Percentiles rank a stretch among this genome's conserved stretches.
Evolutionary conservation across 2,888 invertebrate genomes (phyloP).

Genomic region (Zygaena filipendulae): DNA sequence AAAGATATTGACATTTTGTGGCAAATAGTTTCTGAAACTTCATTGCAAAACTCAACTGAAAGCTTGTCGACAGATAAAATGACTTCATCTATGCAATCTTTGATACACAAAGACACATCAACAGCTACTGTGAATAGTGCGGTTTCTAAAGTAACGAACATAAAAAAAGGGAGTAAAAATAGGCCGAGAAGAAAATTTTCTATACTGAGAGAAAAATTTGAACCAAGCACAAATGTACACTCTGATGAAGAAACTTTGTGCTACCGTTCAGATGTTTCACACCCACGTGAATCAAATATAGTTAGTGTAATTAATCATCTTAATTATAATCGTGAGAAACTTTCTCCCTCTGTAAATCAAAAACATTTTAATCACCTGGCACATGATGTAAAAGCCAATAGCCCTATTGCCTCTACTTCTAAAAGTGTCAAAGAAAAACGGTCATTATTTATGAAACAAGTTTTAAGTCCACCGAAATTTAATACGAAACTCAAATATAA

Average conservation of each 20-base stretch:
- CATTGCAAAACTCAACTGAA: conserved; percentile 35
- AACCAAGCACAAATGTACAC: conserved; percentile 49
- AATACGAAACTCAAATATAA: conserved; percentile 54
- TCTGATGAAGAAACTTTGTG: conserved; percentile 59
- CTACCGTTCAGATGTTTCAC: conserved; percentile 34
- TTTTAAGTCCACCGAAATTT: conserved; percentile 67
- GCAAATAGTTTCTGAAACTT: conserved; percentile 53
- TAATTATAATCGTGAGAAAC: conserved; percentile 19
- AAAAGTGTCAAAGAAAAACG: conserved; percentile 61
- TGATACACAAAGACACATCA: conserved; percentile 50
- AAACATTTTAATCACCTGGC: conserved; percentile 23
- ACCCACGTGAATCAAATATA: conserved; percentile 29
- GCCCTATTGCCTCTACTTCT: conserved; percentile 22
- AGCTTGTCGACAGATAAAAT: conserved; percentile 42
- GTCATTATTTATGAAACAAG: conserved; percentile 68
- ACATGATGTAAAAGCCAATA: conserved; percentile 11
- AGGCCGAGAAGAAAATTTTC: conserved; percentile 69
- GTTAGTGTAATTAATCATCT: conserved; percentile 34
- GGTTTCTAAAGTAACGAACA: conserved; percentile 37
- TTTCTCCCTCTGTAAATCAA: conserved; percentile 16
- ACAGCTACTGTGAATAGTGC: conserved; percentile 25
- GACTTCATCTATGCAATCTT: conserved; percentile 51
- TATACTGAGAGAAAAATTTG: conserved; percentile 67
- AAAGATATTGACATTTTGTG: conserved; percentile 55
- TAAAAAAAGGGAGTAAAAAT: conserved; percentile 44